Evolutionary conservation across 2,797 vertebrate genomes (phyloP).

Genomic region (Synaphobranchus kaupii): DNA sequence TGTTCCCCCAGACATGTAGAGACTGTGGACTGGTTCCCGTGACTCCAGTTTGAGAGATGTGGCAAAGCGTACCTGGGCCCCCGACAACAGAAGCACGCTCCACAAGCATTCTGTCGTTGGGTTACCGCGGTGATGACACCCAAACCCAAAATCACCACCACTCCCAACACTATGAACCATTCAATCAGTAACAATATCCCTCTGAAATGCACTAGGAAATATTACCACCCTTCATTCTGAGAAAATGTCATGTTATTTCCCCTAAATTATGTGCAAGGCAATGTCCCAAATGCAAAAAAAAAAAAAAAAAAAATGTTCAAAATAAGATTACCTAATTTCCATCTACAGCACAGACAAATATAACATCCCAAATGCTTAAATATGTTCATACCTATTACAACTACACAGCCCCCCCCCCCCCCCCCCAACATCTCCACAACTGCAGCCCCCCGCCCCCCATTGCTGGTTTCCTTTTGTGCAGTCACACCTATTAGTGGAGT

Average conservation of each 20-base stretch:
- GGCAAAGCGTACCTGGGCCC: background rate
- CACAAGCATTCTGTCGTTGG: background rate
- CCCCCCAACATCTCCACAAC: background rate
- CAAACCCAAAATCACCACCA: background rate
- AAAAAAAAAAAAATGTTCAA: background rate
- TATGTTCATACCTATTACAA: background rate
- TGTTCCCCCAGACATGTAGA: background rate
- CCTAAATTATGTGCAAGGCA: background rate
- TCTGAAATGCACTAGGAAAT: background rate
- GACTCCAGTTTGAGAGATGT: background rate
- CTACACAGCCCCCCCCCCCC: background rate
- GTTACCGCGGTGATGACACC: background rate
- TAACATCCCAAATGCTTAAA: background rate
- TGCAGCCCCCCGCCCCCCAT: background rate
- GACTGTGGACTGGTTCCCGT: background rate
- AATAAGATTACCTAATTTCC: background rate
- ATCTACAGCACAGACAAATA: background rate
- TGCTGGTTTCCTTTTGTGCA: background rate
- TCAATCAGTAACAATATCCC: background rate
- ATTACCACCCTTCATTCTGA: background rate
- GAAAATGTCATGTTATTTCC: background rate
- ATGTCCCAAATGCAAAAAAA: background rate
- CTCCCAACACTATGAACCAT: background rate
- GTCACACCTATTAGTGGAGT: constrained; percentile 15
- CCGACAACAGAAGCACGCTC: too few species aligned